Conservation (phyloP, 2,888 invertebrate genomes). For the Trachelus iudaicus region DNA sequence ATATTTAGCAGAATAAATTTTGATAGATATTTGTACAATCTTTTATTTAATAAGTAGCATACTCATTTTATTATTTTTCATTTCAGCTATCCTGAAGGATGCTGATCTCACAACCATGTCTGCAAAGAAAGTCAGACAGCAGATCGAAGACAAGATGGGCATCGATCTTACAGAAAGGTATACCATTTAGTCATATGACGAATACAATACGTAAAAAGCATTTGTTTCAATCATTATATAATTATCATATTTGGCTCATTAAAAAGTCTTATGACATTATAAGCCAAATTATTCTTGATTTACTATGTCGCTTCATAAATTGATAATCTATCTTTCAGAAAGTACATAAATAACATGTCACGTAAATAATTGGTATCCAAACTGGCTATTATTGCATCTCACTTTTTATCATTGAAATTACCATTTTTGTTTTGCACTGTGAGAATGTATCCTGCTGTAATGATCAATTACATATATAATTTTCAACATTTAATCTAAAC, state of each 20-base stretch:
- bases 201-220: background rate
- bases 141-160: conserved; percentile 84
- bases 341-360: background rate
- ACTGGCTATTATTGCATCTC: background rate
- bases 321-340: background rate
- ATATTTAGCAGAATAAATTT: background rate
- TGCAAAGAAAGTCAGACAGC: conserved; percentile 88
- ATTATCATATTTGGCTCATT: background rate
- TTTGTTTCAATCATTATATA: background rate
- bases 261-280: background rate
- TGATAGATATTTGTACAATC: background rate
- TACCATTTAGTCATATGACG: conserved; percentile 1
- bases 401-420: background rate
- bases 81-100: conserved; percentile 84
- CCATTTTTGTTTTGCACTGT: background rate
- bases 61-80: conserved; percentile 31
- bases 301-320: background rate
- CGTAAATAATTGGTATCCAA: background rate
- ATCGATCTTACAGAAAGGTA: conserved; percentile 77
- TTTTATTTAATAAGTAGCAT: background rate
- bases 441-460: background rate
- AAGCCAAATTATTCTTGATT: background rate
- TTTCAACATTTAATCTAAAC: background rate
- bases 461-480: background rate
- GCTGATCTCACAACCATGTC: conserved; percentile 87